A percentile compares a stretch with the other conserved stretches of the same genome.
Evolutionary conservation across 2,888 invertebrate genomes (phyloP).

Genomic region (Scaptomyza flava): DNA sequence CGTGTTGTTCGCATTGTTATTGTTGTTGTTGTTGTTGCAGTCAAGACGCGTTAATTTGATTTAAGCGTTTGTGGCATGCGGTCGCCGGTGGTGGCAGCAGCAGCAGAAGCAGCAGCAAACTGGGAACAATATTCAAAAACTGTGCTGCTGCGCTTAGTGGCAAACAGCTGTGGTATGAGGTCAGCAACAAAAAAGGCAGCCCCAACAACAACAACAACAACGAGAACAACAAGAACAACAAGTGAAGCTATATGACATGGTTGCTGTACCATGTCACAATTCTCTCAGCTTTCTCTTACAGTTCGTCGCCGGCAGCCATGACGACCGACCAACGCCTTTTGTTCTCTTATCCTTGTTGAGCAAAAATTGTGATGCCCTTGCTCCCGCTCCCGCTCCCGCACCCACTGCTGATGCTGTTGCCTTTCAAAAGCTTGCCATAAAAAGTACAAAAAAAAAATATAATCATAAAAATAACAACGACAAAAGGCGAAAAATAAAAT

Average conservation of each 20-base stretch:
- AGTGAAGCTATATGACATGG: constrained; percentile 52
- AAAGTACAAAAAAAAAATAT: constrained; percentile 19
- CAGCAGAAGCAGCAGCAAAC: constrained; percentile 13
- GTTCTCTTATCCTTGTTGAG: constrained; percentile 45
- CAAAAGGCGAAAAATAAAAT: constrained; percentile 21
- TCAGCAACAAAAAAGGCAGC: constrained; percentile 11
- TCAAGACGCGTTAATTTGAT: constrained; percentile 74
- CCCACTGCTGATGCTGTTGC: constrained; percentile 7
- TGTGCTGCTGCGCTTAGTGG: constrained; percentile 24
- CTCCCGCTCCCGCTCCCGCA: neutral
- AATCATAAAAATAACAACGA: constrained; percentile 28
- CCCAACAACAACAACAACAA: neutral
- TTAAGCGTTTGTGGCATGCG: constrained; percentile 67
- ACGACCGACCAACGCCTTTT: constrained; percentile 41
- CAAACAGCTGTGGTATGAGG: constrained; percentile 35
- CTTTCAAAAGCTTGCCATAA: constrained; percentile 35
- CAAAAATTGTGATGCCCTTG: constrained; percentile 28
- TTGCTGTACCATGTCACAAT: constrained; percentile 54
- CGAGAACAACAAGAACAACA: constrained; percentile 15
- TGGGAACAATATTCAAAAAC: constrained; percentile 39
- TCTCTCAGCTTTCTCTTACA: constrained; percentile 15
- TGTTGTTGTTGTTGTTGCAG: constrained; percentile 38
- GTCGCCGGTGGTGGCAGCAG: constrained; percentile 21
- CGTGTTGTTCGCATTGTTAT: constrained; percentile 13
- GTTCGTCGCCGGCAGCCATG: constrained; percentile 26